Evolutionary conservation across 2,888 invertebrate genomes (phyloP).

Genomic region (Leptopilina myrica): DNA sequence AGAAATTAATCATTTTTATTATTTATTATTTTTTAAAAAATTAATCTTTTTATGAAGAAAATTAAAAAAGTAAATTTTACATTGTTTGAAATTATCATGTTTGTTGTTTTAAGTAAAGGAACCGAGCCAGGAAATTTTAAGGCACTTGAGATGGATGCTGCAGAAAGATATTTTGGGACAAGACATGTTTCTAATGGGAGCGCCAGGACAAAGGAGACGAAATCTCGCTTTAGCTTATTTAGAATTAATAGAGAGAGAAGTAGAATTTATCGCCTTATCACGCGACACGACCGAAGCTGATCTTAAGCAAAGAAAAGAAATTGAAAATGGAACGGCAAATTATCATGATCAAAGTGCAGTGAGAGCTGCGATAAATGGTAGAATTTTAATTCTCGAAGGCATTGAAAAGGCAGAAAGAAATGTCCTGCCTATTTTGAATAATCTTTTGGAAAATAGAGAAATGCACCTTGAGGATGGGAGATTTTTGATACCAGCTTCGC

Average conservation of each 20-base stretch:
- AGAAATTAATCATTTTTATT: too few relatives aligned
- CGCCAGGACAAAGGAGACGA: slow-evolving; percentile 90
- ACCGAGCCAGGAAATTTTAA: slow-evolving; percentile 84
- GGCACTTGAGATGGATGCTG: slow-evolving; percentile 96
- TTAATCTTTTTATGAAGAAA: too few relatives aligned
- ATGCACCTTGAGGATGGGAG: slow-evolving; percentile 99
- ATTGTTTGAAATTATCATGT: too few relatives aligned
- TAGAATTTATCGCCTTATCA: slow-evolving; percentile 95
- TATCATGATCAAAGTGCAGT: slow-evolving; percentile 98
- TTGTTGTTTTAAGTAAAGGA: slow-evolving; percentile 78
- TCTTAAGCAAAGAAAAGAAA: slow-evolving; percentile 96
- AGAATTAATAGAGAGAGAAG: slow-evolving; percentile 91
- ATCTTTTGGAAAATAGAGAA: slow-evolving; percentile 96
- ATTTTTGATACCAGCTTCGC: slow-evolving; percentile 90
- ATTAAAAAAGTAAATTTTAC: too few relatives aligned
- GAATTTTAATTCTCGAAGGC: slow-evolving; percentile 94
- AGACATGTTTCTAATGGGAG: slow-evolving; percentile 96
- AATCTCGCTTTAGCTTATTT: slow-evolving; percentile 92
- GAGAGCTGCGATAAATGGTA: slow-evolving; percentile 91
- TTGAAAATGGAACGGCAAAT: slow-evolving; percentile 89
- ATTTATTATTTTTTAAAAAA: too few relatives aligned
- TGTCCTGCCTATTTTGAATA: slow-evolving; percentile 96
- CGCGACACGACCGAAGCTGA: slow-evolving; percentile 98
- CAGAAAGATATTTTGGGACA: slow-evolving; percentile 95
- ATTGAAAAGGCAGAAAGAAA: slow-evolving; percentile 98